phyloP scores from a whole-genome alignment of 2,113 vertebrate genomes.

The Chrysochloris asiatica region DNA sequence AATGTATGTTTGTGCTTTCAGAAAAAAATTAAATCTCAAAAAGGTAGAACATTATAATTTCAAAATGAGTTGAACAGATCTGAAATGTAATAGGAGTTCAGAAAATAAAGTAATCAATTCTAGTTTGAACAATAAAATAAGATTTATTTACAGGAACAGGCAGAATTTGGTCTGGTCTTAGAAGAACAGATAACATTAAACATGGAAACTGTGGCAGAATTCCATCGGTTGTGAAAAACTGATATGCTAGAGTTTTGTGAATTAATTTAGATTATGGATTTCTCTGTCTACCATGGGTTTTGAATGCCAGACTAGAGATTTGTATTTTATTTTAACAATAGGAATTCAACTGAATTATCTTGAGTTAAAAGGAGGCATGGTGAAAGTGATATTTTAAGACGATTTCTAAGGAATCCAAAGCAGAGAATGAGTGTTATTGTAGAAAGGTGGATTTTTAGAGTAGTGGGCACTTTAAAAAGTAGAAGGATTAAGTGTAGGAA shows the following conservation, averaged over 20 bases:
- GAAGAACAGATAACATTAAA: neutral
- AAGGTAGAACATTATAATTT: constrained; percentile 30
- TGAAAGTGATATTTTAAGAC: neutral
- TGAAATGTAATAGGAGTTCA: neutral
- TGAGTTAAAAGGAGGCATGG: neutral
- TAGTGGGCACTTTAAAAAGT: too few relatives aligned
- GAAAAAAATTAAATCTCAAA: constrained; percentile 33
- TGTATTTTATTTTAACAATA: neutral
- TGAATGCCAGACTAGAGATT: neutral
- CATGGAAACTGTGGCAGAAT: neutral
- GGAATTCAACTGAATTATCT: neutral
- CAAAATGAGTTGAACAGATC: neutral
- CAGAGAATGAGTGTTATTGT: too few relatives aligned
- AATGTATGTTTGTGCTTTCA: neutral
- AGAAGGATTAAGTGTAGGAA: neutral
- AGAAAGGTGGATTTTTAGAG: too few relatives aligned
- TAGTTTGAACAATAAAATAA: neutral
- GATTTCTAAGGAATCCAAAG: neutral
- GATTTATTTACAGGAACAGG: neutral
- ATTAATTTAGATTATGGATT: neutral
- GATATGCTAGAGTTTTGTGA: neutral
- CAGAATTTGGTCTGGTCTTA: neutral
- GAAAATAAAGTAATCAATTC: constrained; percentile 2
- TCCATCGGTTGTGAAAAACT: neutral
- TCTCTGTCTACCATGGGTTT: neutral